Evolutionary conservation across 2,888 invertebrate species (phyloP), one percentile per base, ranked within the genome.

Genomic region (Neoaliturus tenellus): DNA sequence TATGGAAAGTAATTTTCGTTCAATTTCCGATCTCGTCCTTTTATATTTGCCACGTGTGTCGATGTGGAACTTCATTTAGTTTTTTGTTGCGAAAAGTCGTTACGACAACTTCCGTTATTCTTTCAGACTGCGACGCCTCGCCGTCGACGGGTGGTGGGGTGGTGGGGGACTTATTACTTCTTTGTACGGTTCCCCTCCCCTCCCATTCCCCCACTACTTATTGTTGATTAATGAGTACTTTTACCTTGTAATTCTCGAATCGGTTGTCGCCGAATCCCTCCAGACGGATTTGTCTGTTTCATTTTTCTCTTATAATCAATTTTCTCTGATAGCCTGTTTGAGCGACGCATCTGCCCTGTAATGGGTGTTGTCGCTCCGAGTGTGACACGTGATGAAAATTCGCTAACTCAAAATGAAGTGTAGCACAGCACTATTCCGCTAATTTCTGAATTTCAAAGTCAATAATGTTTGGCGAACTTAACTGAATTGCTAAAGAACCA

Each of bases 21-120:
- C 82, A 82, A 82, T 82, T 82, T 82, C 82, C 82, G 82, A 82
- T 82, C 71, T 31, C 62, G 82, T 82, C 69, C 82, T 82, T 82
- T 81, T 81, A 81, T 82, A 82, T 82, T 82, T 82, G 69, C 69
- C 82, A 82, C 82, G 82, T 82, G 82, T 82, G 82, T 69, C 69
- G 71, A 71, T 31, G 82, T 82, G 71, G 71, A 82, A 82, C 71
- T 82, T 82, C 82, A 82, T 82, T 82, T 82, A 82, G 48, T 82
- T 82, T 82, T 82, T 82, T 82, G 71, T 82, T 82, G 71, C 82
- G 71, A 82, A 82, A 82, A 82, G 82, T 82, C 82, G 82, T 82
- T 82, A 82, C 71, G 44, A 23, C 71, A 71, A 82, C 82, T 82
- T 82, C 82, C 82, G 82, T 82, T 35, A 82, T 82, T 82, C 82